Percentiles rank a stretch among this genome's conserved stretches.
Conservation (phyloP, 2,888 invertebrate species). For the Netelia fuscicornis region DNA sequence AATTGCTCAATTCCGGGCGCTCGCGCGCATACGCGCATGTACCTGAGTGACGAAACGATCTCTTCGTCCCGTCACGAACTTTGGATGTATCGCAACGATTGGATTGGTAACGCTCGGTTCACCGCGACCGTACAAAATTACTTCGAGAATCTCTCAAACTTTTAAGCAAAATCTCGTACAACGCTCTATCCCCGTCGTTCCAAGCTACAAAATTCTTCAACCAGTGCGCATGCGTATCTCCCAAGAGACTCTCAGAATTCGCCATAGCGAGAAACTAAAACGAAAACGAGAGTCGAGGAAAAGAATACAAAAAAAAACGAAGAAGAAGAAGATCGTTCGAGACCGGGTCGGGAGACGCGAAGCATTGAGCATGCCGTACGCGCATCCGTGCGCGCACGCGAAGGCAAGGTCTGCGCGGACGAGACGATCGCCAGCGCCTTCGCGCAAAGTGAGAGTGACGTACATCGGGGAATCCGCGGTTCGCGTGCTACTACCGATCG, state of each 20-base stretch:
- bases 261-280: slow-evolving; percentile 68
- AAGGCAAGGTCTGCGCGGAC: background rate
- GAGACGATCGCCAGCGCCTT: slow-evolving; percentile 13
- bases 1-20: slow-evolving; percentile 37
- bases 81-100: slow-evolving; percentile 47
- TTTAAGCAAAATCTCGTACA: background rate
- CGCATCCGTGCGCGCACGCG: slow-evolving; percentile 1
- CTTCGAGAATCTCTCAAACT: slow-evolving; percentile 25
- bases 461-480: slow-evolving; percentile 54
- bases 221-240: slow-evolving; percentile 34
- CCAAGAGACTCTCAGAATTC: slow-evolving; percentile 42
- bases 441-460: slow-evolving; percentile 62
- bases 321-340: slow-evolving; percentile 40
- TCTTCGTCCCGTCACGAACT: slow-evolving; percentile 33
- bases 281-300: slow-evolving; percentile 78
- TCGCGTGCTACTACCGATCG: slow-evolving; percentile 56
- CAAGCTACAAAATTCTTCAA: background rate
- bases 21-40: slow-evolving; percentile 13
- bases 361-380: slow-evolving; percentile 59
- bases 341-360: slow-evolving; percentile 32
- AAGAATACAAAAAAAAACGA: background rate
- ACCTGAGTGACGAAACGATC: slow-evolving; percentile 37
- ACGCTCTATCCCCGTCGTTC: too few relatives aligned
- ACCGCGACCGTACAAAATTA: background rate
- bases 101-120: slow-evolving; percentile 29